Conservation (phyloP, 2,888 invertebrate species). For the Smittia aterrima region DNA sequence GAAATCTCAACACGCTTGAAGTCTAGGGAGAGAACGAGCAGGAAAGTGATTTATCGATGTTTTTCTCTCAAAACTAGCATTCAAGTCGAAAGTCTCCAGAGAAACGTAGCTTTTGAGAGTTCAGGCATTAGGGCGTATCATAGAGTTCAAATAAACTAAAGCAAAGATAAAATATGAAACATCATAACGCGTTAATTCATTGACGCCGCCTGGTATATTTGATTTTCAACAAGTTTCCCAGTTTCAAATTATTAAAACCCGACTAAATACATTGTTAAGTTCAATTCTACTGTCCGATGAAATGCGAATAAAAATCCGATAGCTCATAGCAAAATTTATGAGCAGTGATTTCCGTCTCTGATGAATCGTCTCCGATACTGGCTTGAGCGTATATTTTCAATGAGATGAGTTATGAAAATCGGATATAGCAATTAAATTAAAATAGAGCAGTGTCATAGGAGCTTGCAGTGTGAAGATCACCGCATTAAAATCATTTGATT, state of each 20-base stretch:
- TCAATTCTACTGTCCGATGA: too few relatives aligned
- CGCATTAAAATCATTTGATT: too few relatives aligned
- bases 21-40: not conserved
- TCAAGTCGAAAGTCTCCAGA: not conserved
- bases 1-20: not conserved
- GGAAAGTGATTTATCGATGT: constrained; percentile 33
- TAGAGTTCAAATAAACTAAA: not conserved
- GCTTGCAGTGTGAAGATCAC: not conserved
- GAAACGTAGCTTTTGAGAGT: not conserved
- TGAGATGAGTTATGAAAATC: not conserved
- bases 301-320: too few relatives aligned
- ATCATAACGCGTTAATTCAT: not conserved
- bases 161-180: not conserved
- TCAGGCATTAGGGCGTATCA: not conserved
- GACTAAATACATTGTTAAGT: not conserved
- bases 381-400: too few relatives aligned
- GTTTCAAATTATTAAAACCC: not conserved
- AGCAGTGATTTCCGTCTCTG: not conserved
- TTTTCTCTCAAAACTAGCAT: not conserved
- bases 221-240: not conserved
- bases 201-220: not conserved
- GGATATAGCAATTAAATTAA: constrained; percentile 1
- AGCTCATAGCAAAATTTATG: not conserved
- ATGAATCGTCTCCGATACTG: not conserved
- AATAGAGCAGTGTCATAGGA: not conserved